These are phyloP conservation scores for Littorina saxatilis DNA, from an alignment of 1,140 invertebrate genomes.

Conservation along the genomic window DNA sequence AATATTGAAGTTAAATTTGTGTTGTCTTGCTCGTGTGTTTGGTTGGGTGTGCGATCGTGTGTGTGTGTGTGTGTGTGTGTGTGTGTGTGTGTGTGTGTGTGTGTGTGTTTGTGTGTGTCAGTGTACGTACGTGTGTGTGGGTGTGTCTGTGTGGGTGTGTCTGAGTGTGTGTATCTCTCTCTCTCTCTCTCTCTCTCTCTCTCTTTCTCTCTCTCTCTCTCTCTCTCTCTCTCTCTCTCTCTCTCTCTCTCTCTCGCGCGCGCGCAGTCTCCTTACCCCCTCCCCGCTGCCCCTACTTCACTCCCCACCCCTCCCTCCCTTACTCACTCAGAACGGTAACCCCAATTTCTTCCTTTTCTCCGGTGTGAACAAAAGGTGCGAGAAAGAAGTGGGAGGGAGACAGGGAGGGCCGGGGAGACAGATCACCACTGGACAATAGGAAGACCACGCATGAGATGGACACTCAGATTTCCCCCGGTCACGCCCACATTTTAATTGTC, in stretches of 20 bases:
- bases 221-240: not conserved
- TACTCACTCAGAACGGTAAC: too few relatives aligned
- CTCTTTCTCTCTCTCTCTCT: not conserved
- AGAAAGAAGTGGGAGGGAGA: too few relatives aligned
- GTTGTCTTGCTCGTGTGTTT: too few relatives aligned
- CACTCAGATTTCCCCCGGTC: too few relatives aligned
- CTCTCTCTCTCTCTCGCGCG: not conserved
- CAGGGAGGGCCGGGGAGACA: too few relatives aligned
- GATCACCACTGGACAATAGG: too few relatives aligned
- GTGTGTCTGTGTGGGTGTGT: not conserved
- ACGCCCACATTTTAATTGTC: too few relatives aligned
- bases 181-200: not conserved
- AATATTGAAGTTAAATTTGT: too few relatives aligned
- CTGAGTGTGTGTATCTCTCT: not conserved
- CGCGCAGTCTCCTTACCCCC: not conserved
- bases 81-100: slow-evolving; percentile 16
- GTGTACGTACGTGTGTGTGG: not conserved
- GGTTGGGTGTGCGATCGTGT: not conserved
- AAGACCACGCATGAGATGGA: too few relatives aligned
- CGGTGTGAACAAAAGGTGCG: too few relatives aligned
- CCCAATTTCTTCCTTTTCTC: too few relatives aligned
- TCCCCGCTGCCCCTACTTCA: not conserved
- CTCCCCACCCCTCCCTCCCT: too few relatives aligned
- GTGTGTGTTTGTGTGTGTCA: slow-evolving; percentile 13
- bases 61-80: slow-evolving; percentile 10